Conservation (phyloP, 2,888 invertebrate genomes). For the Rhyacophila evoluta region DNA sequence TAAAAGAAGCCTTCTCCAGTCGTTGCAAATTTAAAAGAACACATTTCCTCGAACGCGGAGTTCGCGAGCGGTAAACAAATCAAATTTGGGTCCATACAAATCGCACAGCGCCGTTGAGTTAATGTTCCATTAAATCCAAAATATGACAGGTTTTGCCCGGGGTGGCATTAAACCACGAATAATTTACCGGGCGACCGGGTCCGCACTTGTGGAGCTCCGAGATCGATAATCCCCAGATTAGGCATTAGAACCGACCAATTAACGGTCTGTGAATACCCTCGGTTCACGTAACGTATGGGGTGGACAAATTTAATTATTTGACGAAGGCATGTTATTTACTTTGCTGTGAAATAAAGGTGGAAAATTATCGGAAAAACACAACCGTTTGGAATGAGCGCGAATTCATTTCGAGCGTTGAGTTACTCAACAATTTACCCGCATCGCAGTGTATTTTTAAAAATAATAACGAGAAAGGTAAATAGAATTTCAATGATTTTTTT, state of each 20-base stretch:
- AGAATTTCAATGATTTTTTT: too few relatives aligned
- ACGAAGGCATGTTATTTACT: not conserved
- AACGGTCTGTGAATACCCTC: not conserved
- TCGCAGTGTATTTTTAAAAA: too few relatives aligned
- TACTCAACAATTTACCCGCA: not conserved
- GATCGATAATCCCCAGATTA: constrained; percentile 34
- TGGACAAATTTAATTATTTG: constrained; percentile 22
- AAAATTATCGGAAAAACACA: not conserved
- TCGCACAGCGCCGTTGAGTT: constrained; percentile 40
- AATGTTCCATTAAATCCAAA: constrained; percentile 47
- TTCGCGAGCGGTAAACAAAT: constrained; percentile 40
- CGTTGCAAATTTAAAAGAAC: not conserved
- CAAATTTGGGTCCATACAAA: constrained; percentile 41
- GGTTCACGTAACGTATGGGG: not conserved
- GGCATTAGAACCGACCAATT: constrained; percentile 23
- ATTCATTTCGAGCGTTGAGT: not conserved
- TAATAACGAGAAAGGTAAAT: too few relatives aligned
- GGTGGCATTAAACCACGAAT: constrained; percentile 40
- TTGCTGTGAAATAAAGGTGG: not conserved
- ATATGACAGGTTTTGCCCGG: constrained; percentile 42
- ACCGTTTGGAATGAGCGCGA: not conserved
- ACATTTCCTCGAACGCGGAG: not conserved
- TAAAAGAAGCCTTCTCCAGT: constrained; percentile 13
- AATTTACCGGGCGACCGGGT: constrained; percentile 35
- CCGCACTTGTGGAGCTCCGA: constrained; percentile 15